Conservation (phyloP, 2,888 invertebrate species). For the Dorcus parallelipipedus region DNA sequence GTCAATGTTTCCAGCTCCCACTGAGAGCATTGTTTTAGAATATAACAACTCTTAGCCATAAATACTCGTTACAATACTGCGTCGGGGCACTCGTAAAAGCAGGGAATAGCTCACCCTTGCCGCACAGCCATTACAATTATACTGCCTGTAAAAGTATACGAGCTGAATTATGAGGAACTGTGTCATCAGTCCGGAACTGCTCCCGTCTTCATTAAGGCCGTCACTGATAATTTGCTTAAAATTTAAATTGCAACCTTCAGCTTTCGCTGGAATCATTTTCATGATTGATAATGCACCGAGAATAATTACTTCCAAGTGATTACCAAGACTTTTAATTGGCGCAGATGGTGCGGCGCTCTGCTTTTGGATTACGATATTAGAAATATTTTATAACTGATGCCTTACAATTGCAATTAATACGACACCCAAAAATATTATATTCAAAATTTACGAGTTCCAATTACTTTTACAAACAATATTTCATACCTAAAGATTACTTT, state of each 20-base stretch:
- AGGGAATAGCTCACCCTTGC: background rate
- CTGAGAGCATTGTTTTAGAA: background rate
- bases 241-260: background rate
- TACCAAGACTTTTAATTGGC: no score
- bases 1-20: slow-evolving; percentile 1
- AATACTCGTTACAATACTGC: slow-evolving; percentile 2
- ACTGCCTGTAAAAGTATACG: slow-evolving; percentile 3
- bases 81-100: background rate
- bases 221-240: background rate
- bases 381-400: no score
- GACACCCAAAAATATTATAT: no score
- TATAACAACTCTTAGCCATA: background rate
- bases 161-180: slow-evolving; percentile 1
- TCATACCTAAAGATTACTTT: no score
- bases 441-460: no score
- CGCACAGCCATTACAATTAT: slow-evolving; percentile 1
- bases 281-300: background rate
- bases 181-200: background rate
- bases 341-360: no score
- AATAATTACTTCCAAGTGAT: no score
- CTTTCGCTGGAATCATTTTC: background rate
- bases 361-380: no score
- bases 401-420: no score
- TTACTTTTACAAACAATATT: no score
- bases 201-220: background rate